phyloP scores from a whole-genome alignment of 1,140 invertebrate genomes.

The Leptopilina boulardi region DNA sequence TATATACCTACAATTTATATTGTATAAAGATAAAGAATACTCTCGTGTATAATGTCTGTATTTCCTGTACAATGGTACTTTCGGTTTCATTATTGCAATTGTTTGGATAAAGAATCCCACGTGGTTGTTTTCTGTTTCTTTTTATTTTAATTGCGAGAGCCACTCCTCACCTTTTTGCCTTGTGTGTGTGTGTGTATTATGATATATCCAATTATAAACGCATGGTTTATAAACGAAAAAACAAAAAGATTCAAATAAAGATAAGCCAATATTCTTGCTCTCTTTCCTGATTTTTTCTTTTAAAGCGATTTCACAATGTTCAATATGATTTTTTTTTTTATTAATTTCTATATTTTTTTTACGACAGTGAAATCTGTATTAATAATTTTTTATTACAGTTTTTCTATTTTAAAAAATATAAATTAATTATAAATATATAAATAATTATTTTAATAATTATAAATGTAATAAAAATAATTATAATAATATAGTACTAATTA shows the following conservation, averaged over 20 bases:
- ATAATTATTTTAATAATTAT: too few relatives aligned
- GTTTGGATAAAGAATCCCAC: conserved; percentile 33
- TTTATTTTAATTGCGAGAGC: conserved; percentile 40
- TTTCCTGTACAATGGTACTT: conserved; percentile 38
- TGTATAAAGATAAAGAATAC: neutral
- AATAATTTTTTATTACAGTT: too few relatives aligned
- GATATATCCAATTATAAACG: neutral
- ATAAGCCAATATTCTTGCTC: neutral
- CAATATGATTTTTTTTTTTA: too few relatives aligned
- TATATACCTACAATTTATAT: neutral
- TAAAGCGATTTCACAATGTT: neutral
- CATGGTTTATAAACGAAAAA: neutral
- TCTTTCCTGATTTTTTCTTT: neutral
- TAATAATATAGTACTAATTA: too few relatives aligned
- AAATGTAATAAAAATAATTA: too few relatives aligned
- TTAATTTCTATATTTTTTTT: too few relatives aligned
- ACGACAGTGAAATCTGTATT: too few relatives aligned
- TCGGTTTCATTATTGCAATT: conserved; percentile 40
- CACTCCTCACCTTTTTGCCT: conserved; percentile 36
- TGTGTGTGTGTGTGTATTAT: neutral
- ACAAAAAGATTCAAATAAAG: neutral
- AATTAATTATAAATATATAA: too few relatives aligned
- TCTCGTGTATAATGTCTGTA: conserved; percentile 24
- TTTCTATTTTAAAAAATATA: too few relatives aligned
- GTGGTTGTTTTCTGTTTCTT: conserved; percentile 21